Evolutionary conservation across 2,888 invertebrate genomes (phyloP).

Genomic region (Itoplectis maculator): DNA sequence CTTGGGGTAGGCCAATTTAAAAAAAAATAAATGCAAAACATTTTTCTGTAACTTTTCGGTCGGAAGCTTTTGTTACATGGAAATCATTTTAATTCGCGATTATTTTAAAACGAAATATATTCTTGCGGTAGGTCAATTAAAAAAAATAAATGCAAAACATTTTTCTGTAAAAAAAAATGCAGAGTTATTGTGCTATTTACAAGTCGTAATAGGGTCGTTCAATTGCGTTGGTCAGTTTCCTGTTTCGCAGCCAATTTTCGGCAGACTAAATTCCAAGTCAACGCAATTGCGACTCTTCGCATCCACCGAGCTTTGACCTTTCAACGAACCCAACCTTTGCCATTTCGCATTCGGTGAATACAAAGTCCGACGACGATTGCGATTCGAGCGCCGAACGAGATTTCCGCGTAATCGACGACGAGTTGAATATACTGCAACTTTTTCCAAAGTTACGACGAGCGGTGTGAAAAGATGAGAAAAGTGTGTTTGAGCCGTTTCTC

Average conservation of each 20-base stretch:
- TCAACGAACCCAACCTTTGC: slow-evolving; percentile 14
- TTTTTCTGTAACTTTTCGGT: no score
- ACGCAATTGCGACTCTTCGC: background rate
- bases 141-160: no score
- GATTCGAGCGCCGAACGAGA: background rate
- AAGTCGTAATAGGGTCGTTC: no score
- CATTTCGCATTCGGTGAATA: slow-evolving; percentile 25
- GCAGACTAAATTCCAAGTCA: background rate
- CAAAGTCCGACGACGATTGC: background rate
- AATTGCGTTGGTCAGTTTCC: no score
- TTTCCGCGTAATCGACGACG: slow-evolving; percentile 6
- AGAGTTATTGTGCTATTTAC: no score
- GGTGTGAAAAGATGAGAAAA: background rate
- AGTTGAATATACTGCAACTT: background rate
- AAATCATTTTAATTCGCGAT: no score
- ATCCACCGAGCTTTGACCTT: slow-evolving; percentile 21
- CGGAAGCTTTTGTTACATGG: no score
- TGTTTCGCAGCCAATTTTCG: background rate
- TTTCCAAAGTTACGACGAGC: background rate
- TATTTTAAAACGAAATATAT: no score
- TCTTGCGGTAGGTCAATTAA: no score
- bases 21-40: no score
- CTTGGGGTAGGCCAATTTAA: no score
- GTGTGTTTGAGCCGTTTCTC: background rate
- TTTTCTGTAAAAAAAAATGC: no score